Conservation (phyloP, 2,888 invertebrate species). For the Diachrysia chrysitis region DNA sequence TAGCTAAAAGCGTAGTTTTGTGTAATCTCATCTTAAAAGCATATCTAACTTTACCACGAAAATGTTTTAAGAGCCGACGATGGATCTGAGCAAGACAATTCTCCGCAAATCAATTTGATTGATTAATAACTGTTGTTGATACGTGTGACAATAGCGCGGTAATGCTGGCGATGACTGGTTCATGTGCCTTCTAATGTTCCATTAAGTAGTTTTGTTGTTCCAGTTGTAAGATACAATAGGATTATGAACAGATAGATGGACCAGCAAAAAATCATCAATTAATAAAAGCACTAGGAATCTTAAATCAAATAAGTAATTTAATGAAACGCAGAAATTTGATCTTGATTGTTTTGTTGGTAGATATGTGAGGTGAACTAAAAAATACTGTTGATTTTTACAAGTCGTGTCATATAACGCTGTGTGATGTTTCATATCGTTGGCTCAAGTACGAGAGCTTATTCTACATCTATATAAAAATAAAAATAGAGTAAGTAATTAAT, state of each 20-base stretch:
- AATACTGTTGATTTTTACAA: too few relatives aligned
- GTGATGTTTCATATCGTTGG: too few relatives aligned
- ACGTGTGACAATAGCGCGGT: slow-evolving; percentile 36
- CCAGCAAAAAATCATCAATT: slow-evolving; percentile 19
- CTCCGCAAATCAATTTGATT: slow-evolving; percentile 21
- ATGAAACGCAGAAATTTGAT: too few relatives aligned
- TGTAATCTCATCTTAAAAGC: not conserved
- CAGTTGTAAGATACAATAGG: slow-evolving; percentile 12
- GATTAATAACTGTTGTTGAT: slow-evolving; percentile 40
- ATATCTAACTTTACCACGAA: not conserved
- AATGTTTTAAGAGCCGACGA: not conserved
- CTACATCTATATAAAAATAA: too few relatives aligned
- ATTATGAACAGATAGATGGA: slow-evolving; percentile 33
- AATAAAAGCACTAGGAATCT: too few relatives aligned
- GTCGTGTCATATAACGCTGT: too few relatives aligned
- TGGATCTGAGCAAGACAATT: slow-evolving; percentile 31
- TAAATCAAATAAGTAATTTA: too few relatives aligned
- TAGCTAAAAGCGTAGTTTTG: not conserved
- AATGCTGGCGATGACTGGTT: slow-evolving; percentile 53
- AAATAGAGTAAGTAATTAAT: too few relatives aligned
- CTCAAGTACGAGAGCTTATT: too few relatives aligned
- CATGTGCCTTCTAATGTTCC: slow-evolving; percentile 47
- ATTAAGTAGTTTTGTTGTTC: slow-evolving; percentile 50
- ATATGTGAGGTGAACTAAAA: too few relatives aligned
- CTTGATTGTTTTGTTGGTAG: too few relatives aligned